Evolutionary conservation across 2,797 vertebrate genomes (phyloP).

Genomic region (Peromyscus melanophrys): DNA sequence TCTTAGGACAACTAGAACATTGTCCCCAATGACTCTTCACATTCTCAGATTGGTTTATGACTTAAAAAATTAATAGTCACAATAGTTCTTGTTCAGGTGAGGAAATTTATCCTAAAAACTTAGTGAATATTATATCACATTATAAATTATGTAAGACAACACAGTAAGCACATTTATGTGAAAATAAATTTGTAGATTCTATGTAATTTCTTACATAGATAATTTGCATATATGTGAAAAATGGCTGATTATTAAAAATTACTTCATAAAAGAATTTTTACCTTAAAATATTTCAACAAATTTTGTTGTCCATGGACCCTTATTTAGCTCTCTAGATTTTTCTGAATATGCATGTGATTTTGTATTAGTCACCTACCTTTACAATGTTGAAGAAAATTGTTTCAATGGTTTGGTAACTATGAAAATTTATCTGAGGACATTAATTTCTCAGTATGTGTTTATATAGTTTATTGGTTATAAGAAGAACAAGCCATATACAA

Average conservation of each 20-base stretch:
- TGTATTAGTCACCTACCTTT: not conserved
- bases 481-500: not conserved
- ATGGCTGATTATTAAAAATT: not conserved
- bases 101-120: not conserved
- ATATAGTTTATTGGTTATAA: constrained; percentile 4
- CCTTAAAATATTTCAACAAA: not conserved
- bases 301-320: not conserved
- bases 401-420: not conserved
- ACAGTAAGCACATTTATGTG: not conserved
- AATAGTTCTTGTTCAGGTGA: not conserved
- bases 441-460: constrained; percentile 13
- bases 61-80: not conserved
- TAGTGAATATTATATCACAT: not conserved
- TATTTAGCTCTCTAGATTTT: not conserved
- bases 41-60: not conserved
- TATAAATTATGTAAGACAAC: not conserved
- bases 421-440: not conserved
- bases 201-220: not conserved
- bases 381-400: not conserved
- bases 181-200: constrained; percentile 54
- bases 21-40: not conserved
- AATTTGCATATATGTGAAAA: constrained; percentile 20
- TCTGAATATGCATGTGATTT: not conserved
- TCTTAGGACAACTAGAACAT: not conserved
- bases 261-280: constrained; percentile 4